phyloP scores from a whole-genome alignment of 2,113 vertebrate genomes.

The Chloropsis hardwickii region DNA sequence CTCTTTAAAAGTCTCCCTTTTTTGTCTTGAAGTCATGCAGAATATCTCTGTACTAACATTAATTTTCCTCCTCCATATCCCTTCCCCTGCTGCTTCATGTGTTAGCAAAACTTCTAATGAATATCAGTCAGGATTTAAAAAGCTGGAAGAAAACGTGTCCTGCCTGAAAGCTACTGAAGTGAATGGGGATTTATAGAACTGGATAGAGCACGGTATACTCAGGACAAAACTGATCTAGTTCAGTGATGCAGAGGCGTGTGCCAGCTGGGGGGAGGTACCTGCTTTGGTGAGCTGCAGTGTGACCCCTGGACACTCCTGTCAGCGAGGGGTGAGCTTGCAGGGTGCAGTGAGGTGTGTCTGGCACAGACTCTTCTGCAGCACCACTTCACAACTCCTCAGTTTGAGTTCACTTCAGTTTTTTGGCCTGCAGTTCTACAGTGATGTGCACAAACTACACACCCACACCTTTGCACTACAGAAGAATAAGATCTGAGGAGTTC shows the following conservation, averaged over 20 bases:
- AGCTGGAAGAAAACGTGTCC: not conserved
- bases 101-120: not conserved
- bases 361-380: not conserved
- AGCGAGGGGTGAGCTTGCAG: not conserved
- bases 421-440: not conserved
- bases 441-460: not conserved
- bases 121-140: not conserved
- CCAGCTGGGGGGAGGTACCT: not conserved
- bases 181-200: not conserved
- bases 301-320: fast-evolving
- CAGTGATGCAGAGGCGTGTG: fast-evolving
- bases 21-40: not conserved
- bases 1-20: not conserved
- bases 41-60: not conserved
- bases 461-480: not conserved
- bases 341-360: not conserved
- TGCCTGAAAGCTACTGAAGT: not conserved
- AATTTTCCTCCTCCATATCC: not conserved
- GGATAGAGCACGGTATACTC: fast-evolving
- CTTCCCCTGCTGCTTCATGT: not conserved
- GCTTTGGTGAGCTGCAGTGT: not conserved
- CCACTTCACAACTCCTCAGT: not conserved
- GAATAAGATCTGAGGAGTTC: not conserved
- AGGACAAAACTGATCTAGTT: not conserved
- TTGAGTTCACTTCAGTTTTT: not conserved